These are phyloP conservation scores for Muricea muricata DNA, from an alignment of 92 coral and sea anemone genomes.

Conservation along the genomic window DNA sequence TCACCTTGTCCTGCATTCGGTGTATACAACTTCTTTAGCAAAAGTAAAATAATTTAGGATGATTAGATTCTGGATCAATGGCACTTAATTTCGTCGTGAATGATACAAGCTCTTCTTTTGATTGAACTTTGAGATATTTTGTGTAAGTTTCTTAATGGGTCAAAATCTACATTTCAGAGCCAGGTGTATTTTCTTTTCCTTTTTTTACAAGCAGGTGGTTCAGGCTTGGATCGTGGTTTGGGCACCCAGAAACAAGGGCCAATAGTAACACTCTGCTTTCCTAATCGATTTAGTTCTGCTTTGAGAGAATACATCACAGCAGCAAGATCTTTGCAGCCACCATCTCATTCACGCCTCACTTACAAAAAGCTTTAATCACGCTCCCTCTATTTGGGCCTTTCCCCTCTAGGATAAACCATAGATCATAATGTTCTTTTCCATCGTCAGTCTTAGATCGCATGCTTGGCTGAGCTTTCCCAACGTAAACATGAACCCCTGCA, in stretches of 20 bases:
- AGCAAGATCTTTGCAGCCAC: no score
- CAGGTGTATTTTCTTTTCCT: conserved; percentile 25
- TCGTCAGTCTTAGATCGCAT: conserved; percentile 19
- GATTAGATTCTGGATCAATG: neutral
- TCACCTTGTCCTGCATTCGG: conserved; percentile 15
- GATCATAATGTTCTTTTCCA: neutral
- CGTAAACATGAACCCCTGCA: conserved; percentile 18
- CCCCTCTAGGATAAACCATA: conserved; percentile 19
- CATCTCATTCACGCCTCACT: conserved; percentile 75
- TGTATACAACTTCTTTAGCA: conserved; percentile 29
- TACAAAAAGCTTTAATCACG: conserved; percentile 53
- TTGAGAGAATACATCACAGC: conserved; percentile 75
- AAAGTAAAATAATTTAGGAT: conserved; percentile 26
- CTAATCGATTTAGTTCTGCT: conserved; percentile 64
- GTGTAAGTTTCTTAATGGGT: conserved; percentile 60
- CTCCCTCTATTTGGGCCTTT: conserved; percentile 8
- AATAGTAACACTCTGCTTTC: conserved; percentile 69
- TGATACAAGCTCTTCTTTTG: conserved; percentile 15
- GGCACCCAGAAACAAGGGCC: conserved; percentile 72
- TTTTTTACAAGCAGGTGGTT: conserved; percentile 57
- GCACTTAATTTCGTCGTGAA: conserved; percentile 1
- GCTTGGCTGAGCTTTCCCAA: conserved; percentile 2
- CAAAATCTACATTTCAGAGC: conserved; percentile 62
- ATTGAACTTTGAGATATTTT: conserved; percentile 18
- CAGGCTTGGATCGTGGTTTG: conserved; percentile 58